Conservation (phyloP, 2,888 invertebrate genomes). For the Phrixothrix hirtus region DNA sequence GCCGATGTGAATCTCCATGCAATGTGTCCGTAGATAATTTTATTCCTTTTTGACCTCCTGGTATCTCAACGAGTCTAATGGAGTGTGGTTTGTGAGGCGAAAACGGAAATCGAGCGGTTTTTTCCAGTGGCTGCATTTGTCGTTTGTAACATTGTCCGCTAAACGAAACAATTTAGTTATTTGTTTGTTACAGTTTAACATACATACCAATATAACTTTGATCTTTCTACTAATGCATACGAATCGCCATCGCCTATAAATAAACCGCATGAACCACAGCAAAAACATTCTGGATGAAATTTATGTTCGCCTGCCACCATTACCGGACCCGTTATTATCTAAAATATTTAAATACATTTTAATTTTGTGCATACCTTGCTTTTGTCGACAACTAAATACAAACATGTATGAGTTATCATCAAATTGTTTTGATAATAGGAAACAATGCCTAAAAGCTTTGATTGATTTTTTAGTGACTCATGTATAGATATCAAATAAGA, state of each 20-base stretch:
- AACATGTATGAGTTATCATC: too few species aligned
- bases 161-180: slow-evolving; percentile 38
- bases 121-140: slow-evolving; percentile 67
- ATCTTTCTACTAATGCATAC: slow-evolving; percentile 88
- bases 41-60: slow-evolving; percentile 67
- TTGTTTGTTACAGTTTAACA: neutral
- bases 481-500: too few species aligned
- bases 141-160: slow-evolving; percentile 78
- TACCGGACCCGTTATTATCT: slow-evolving; percentile 80
- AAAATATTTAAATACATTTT: too few species aligned
- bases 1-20: slow-evolving; percentile 62
- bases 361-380: too few species aligned
- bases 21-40: slow-evolving; percentile 64
- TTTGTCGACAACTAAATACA: too few species aligned
- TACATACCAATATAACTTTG: slow-evolving; percentile 81
- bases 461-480: too few species aligned
- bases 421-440: too few species aligned
- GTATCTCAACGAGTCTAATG: slow-evolving; percentile 82
- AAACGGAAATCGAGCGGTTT: slow-evolving; percentile 56
- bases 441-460: too few species aligned
- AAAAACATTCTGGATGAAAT: slow-evolving; percentile 95
- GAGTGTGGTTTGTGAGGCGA: slow-evolving; percentile 70
- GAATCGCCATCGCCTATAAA: slow-evolving; percentile 92
- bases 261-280: slow-evolving; percentile 77
- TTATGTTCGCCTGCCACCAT: slow-evolving; percentile 95